A percentile compares a stretch with the other conserved stretches of the same genome.
Evolutionary conservation across 2,888 invertebrate species (phyloP).

Genomic region (Melitaea athalia): DNA sequence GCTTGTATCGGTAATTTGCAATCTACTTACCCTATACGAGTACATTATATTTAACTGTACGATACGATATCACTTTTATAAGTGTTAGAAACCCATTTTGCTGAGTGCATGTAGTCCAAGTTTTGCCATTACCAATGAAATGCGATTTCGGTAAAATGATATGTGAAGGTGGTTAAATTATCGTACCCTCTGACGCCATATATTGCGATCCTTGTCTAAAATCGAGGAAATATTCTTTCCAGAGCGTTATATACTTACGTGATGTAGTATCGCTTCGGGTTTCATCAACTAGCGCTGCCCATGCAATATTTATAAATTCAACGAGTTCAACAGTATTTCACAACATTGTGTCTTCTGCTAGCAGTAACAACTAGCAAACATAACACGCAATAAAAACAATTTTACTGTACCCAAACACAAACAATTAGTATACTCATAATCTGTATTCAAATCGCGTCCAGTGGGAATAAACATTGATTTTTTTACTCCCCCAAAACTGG

Average conservation of each 20-base stretch:
- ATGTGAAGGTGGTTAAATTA: slow-evolving; percentile 67
- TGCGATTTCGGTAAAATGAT: slow-evolving; percentile 76
- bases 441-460: slow-evolving; percentile 77
- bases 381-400: slow-evolving; percentile 29
- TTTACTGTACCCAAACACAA: slow-evolving; percentile 53
- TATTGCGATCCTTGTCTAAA: slow-evolving; percentile 33
- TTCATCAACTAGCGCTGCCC: slow-evolving; percentile 66
- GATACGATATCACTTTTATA: slow-evolving; percentile 69
- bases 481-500: slow-evolving; percentile 77
- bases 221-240: slow-evolving; percentile 37
- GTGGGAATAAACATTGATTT: slow-evolving; percentile 81
- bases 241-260: slow-evolving; percentile 48
- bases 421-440: slow-evolving; percentile 77
- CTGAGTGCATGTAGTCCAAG: slow-evolving; percentile 80
- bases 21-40: slow-evolving; percentile 35
- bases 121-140: slow-evolving; percentile 80
- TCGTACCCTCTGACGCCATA: slow-evolving; percentile 35
- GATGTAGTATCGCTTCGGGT: slow-evolving; percentile 44
- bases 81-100: slow-evolving; percentile 81
- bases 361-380: not conserved
- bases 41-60: slow-evolving; percentile 49
- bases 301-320: slow-evolving; percentile 68
- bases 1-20: slow-evolving; percentile 35
- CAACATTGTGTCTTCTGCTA: too few relatives aligned
- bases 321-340: too few relatives aligned